Base-by-base conservation (phyloP, 2,797 vertebrate species). In the Clarias fuscus region DNA sequence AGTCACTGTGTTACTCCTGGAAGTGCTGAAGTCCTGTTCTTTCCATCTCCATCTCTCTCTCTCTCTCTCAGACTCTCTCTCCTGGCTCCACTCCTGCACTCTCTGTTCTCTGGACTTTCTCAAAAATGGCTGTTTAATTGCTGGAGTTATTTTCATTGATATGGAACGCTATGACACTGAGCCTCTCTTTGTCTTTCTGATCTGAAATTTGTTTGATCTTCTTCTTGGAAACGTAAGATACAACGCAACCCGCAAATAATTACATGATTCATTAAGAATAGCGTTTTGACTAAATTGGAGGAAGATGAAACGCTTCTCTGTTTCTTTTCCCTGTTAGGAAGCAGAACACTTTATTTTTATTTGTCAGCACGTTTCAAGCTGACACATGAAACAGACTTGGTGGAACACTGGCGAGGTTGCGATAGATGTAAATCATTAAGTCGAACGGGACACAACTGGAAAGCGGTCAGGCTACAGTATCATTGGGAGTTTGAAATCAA, bases 1-100 rank as follows among this genome's bases (percentile, higher is more conserved):
- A 90, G 84, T 89, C 87, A 89, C 86, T 73, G 53, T 88, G 75
- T 90, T 90, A 86, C 85, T 90, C 79, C 88, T 89, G 88, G 89
- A 88, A 72, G 65, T n/a, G 37, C 83, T 86, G 71, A 81, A 72
- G 27, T 78, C 59, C 18, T 61, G 78, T 82, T 27, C 61, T 65
- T 48, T 48, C 61, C 13, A 22, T 61, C 48, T 61, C 24, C 76
- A 79, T 82, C 56, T 6, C 30, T 88, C 82, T 87, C 11, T 73
- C 67, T 59, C 80, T 43, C 27, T 24, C 13, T 68, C 33, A 61
- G 85, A 75, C 73, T 76, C 85, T 83, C 77, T 85, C 87, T 82
- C 62, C 86, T 88, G 84, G 77, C 86, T 86, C 20, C 43, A 64
- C 59, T 89, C 81, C 82, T 89, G 61, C 68, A 61, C 82, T 53